Conservation (phyloP, 92 coral and sea anemone species). For the Parazoanthus atlanticus region DNA sequence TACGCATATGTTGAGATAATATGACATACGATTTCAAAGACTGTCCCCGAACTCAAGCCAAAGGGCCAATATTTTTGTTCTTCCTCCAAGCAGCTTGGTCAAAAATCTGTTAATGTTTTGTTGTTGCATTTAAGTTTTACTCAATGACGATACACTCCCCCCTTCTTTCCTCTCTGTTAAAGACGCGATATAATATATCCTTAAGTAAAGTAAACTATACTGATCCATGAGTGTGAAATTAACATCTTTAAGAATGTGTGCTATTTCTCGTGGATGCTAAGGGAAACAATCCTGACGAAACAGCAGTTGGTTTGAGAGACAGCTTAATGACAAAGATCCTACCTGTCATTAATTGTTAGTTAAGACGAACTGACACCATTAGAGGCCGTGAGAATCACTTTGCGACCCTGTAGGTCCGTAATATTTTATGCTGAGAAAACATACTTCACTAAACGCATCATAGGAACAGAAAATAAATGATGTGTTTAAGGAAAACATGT, state of each 20-base stretch:
- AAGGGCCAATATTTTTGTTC: neutral
- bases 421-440: neutral
- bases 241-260: neutral
- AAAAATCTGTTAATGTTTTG: neutral
- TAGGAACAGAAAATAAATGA: neutral
- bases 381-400: slow-evolving; percentile 18
- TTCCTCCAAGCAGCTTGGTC: neutral
- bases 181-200: neutral
- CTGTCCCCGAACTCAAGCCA: neutral
- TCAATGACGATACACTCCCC: too few species aligned
- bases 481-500: neutral
- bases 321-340: too few species aligned
- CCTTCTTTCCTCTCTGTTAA: too few species aligned
- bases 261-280: neutral
- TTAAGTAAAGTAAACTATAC: neutral
- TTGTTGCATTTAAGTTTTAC: neutral
- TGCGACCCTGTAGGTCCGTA: slow-evolving; percentile 13
- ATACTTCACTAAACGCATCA: neutral
- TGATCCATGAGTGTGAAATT: neutral
- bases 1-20: neutral
- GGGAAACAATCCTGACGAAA: neutral
- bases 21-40: too few species aligned
- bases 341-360: neutral
- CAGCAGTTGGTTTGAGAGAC: neutral
- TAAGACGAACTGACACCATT: slow-evolving; percentile 1